Evolutionary conservation across 1,140 invertebrate species (phyloP).

Genomic region (Ctenoplectra terminalis): DNA sequence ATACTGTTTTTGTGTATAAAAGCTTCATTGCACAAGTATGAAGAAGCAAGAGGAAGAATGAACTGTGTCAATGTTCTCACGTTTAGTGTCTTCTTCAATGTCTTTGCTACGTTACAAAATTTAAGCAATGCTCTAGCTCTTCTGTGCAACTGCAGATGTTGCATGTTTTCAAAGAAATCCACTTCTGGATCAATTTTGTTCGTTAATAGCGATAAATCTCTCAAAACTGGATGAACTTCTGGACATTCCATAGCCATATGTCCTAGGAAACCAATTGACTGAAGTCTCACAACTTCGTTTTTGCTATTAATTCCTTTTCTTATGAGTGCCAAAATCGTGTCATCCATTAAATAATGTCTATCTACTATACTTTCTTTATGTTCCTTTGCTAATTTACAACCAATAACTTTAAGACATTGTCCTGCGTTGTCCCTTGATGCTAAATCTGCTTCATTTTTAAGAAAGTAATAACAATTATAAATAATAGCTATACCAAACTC

Average conservation of each 20-base stretch:
- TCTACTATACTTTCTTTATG: constrained; percentile 81
- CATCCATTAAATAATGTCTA: constrained; percentile 87
- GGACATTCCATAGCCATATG: constrained; percentile 89
- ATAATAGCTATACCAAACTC: constrained; percentile 89
- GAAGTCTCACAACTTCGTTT: constrained; percentile 87
- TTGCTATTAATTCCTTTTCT: constrained; percentile 87
- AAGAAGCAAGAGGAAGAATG: constrained; percentile 91
- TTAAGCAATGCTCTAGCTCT: constrained; percentile 90
- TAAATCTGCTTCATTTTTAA: constrained; percentile 91
- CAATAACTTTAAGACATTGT: constrained; percentile 87
- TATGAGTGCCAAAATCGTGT: constrained; percentile 88
- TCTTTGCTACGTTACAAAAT: constrained; percentile 85
- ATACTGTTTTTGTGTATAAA: constrained; percentile 90
- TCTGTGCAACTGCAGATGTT: constrained; percentile 93
- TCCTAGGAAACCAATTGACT: constrained; percentile 90
- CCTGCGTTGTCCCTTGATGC: constrained; percentile 91
- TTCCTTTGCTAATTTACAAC: constrained; percentile 84
- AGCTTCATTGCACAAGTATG: constrained; percentile 91
- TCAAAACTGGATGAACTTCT: constrained; percentile 87
- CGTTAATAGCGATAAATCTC: constrained; percentile 88
- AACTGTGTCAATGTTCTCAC: constrained; percentile 91
- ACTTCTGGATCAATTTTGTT: constrained; percentile 91
- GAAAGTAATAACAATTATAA: constrained; percentile 92
- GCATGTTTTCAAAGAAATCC: constrained; percentile 97
- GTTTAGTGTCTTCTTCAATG: constrained; percentile 84